Evolutionary conservation across 2,888 invertebrate genomes (phyloP), one percentile per base, ranked within the genome.

Genomic region (Euzophera pinguis): DNA sequence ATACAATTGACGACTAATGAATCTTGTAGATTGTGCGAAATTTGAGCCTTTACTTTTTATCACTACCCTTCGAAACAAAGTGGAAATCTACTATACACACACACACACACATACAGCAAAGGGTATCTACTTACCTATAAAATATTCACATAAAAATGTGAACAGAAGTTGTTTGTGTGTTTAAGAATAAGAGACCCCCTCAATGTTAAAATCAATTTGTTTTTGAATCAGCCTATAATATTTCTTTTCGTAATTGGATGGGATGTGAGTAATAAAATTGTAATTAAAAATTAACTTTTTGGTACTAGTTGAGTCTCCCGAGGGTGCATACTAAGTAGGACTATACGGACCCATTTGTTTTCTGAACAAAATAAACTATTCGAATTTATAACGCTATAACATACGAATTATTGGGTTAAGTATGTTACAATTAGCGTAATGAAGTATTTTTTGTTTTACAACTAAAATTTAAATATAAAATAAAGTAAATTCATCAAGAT

Each of bases 231-330:
- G 52, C 62, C 62, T 69, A 67, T 70, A 78, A 82, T 83, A 82
- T 85, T 81, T 85, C 79, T 84, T 82, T 77, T 61, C 64, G 76
- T 87, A 90, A 88, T 87, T 87, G 84, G 85, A 82, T 84, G 78
- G 87, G 86, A 84, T 76, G 85, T 72, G 76, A 68, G 69, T 90
- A 85, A 85, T 89, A 89, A 89, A 89, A 89, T 74, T 81, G 85
- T 89, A 86, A 89, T 90, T 90, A 89, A 89, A 89, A 88, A 86
- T 88, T 86, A 86, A 88, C 85, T 81, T 86, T 85, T 81, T 84
- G 75, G 83, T 85, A 79, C 78, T 73, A 80, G 74, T 73, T 71
- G 72, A 72, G 67, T 73, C 74, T 78, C 80, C 81, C 61, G 59
- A 80, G 89, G 90, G 90, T 89, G 90, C 86, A 90, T 90, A 89